Conservation (phyloP, 92 coral and sea anemone species). For the Siderastrea siderea region DNA sequence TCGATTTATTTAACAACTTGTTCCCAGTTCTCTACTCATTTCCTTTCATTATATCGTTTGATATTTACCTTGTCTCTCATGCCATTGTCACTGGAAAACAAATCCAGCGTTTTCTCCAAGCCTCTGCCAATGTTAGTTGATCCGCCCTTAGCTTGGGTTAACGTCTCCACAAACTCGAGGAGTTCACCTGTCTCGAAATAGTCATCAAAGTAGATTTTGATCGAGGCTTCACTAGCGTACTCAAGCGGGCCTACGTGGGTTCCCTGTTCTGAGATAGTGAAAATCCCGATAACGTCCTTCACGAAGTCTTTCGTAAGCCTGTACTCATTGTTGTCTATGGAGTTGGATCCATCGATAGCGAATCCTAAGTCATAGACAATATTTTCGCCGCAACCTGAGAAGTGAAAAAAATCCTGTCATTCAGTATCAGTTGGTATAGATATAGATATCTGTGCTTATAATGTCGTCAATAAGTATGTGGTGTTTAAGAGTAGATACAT, state of each 20-base stretch:
- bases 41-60: not conserved
- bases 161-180: not conserved
- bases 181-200: slow-evolving; percentile 48
- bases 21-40: too few relatives aligned
- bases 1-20: too few relatives aligned
- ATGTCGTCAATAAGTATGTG: too few relatives aligned
- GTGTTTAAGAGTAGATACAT: too few relatives aligned
- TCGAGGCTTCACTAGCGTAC: slow-evolving; percentile 67
- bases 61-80: slow-evolving; percentile 26
- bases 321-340: slow-evolving; percentile 82
- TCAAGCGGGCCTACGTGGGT: slow-evolving; percentile 86
- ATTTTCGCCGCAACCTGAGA: slow-evolving; percentile 70
- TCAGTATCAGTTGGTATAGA: too few relatives aligned
- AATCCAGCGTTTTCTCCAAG: slow-evolving; percentile 29
- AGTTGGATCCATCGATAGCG: slow-evolving; percentile 90
- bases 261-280: slow-evolving; percentile 67
- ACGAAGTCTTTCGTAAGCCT: slow-evolving; percentile 81
- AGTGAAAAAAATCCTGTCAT: not conserved
- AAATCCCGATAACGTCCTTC: slow-evolving; percentile 72
- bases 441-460: too few relatives aligned
- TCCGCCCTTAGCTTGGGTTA: not conserved
- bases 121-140: slow-evolving; percentile 62
- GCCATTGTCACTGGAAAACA: slow-evolving; percentile 31
- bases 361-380: slow-evolving; percentile 81
- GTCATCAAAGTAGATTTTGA: slow-evolving; percentile 59